Evolutionary conservation across 2,113 vertebrate species (phyloP).

Genomic region (Clupea harengus): DNA sequence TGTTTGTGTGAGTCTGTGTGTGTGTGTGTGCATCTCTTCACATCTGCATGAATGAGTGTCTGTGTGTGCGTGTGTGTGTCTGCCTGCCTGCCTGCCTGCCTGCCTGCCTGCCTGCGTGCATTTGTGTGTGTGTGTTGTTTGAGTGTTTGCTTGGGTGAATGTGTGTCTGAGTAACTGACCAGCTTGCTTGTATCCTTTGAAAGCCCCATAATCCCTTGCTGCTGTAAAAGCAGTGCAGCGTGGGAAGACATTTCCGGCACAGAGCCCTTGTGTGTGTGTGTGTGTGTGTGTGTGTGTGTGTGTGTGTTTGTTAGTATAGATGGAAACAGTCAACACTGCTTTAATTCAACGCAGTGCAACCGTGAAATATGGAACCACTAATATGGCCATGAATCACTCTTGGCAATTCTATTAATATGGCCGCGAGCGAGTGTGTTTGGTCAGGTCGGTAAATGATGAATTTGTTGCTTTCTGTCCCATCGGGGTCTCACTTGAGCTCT

Average conservation of each 20-base stretch:
- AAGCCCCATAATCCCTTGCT: slow-evolving; percentile 33
- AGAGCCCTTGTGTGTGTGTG: too few relatives aligned
- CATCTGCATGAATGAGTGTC: background rate
- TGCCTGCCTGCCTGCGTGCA: background rate
- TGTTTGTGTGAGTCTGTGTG: background rate
- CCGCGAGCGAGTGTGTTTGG: background rate
- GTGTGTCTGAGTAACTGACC: slow-evolving; percentile 1
- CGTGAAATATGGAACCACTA: slow-evolving; percentile 30
- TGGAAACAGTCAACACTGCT: slow-evolving; percentile 25
- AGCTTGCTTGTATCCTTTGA: slow-evolving; percentile 19
- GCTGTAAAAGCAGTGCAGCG: too few relatives aligned
- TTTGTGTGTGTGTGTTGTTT: background rate
- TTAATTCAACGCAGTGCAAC: slow-evolving; percentile 7
- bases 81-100: background rate
- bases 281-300: too few relatives aligned
- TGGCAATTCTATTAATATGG: slow-evolving; percentile 30
- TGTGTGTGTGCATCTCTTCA: background rate
- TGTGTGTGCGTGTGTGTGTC: background rate
- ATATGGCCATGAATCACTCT: slow-evolving; percentile 29
- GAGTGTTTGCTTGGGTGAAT: background rate
- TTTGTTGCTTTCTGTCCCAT: slow-evolving; percentile 16
- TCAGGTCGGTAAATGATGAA: slow-evolving; percentile 30
- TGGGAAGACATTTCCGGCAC: slow-evolving; percentile 12
- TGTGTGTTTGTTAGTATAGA: too few relatives aligned
- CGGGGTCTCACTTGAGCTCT: background rate